phyloP scores from a whole-genome alignment of 2,888 invertebrate genomes.

The Galerucella pusilla region DNA sequence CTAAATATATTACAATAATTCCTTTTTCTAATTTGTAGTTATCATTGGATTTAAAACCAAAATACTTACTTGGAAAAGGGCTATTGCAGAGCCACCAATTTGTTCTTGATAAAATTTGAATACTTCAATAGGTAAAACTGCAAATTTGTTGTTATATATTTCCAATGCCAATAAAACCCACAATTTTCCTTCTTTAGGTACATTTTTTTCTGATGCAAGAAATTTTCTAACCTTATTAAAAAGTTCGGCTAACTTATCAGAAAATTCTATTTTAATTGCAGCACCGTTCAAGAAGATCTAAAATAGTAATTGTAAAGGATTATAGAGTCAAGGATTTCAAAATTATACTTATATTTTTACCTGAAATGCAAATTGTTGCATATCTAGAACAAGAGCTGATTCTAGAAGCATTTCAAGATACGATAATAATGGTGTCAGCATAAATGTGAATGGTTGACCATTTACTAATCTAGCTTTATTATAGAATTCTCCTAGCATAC shows the following conservation, averaged over 20 bases:
- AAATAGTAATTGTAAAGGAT: conserved; percentile 42
- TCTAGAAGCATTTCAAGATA: conserved; percentile 64
- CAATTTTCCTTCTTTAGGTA: conserved; percentile 59
- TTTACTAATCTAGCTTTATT: conserved; percentile 56
- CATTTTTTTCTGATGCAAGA: conserved; percentile 57
- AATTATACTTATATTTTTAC: conserved; percentile 51
- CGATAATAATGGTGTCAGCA: conserved; percentile 58
- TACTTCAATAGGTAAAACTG: conserved; percentile 58
- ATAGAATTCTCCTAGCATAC: conserved; percentile 62
- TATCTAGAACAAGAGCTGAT: conserved; percentile 59
- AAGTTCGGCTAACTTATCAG: conserved; percentile 58
- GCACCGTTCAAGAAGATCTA: conserved; percentile 63
- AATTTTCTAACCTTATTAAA: conserved; percentile 58
- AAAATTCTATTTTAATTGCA: conserved; percentile 51
- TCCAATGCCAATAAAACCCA: conserved; percentile 65
- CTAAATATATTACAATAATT: no score
- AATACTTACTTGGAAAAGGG: conserved; percentile 57
- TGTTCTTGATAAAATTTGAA: conserved; percentile 62
- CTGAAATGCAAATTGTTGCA: conserved; percentile 62
- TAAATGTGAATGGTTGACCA: conserved; percentile 53
- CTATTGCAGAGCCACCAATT: conserved; percentile 59
- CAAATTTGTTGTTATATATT: conserved; percentile 60
- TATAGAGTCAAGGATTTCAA: neutral
- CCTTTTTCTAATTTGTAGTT: no score
- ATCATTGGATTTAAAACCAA: neutral